Base-by-base conservation (phyloP, 2,113 vertebrate genomes). In the Pelecanoides urinatrix region DNA sequence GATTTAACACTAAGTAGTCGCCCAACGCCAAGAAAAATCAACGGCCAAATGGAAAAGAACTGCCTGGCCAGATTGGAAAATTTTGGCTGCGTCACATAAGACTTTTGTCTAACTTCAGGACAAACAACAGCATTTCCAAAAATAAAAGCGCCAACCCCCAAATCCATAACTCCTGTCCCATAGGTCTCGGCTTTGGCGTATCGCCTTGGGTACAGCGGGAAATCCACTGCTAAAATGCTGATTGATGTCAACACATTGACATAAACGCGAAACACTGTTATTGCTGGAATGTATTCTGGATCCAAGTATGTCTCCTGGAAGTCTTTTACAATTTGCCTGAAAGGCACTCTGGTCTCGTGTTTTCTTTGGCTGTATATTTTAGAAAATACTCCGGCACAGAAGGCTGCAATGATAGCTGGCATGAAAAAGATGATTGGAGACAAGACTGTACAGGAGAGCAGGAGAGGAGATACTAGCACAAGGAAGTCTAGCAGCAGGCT, bases 191-290 rank as follows among this genome's bases (percentile, higher is more conserved):
- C 97, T 97, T 99, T 99, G 50, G 99, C 99, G 9, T 99, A 99
- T 47, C 99, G 98, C 84, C 99, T 98, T 1, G 99, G 99, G 5
- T 99, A 99, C 62, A 99, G 96, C 2, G 97, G 98, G 66, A 99
- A 99, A 96, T 99, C 99, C 66, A 99, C 99, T 2, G 99, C 99
- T 56, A 99, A 94, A 87, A 99, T 99, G 94, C 98, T 98, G 96
- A 99, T 98, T 47, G 98, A 98, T 4, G 99, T 99, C 96, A 99
- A 97, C 62, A 99, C 88, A 8, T 99, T 99, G 74, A 99, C 94
- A 63, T 98, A 98, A 65, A 99, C 99, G 7, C 99, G 98, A 59
- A 99, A 99, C 26, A 89, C 86, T 0, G 99, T 99, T 89, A 99
- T 89, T 44, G 99, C 99, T 40, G 99, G 99, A 83, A 99, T 96